phyloP scores from a whole-genome alignment of 2,113 vertebrate genomes.

The Orycteropus afer region DNA sequence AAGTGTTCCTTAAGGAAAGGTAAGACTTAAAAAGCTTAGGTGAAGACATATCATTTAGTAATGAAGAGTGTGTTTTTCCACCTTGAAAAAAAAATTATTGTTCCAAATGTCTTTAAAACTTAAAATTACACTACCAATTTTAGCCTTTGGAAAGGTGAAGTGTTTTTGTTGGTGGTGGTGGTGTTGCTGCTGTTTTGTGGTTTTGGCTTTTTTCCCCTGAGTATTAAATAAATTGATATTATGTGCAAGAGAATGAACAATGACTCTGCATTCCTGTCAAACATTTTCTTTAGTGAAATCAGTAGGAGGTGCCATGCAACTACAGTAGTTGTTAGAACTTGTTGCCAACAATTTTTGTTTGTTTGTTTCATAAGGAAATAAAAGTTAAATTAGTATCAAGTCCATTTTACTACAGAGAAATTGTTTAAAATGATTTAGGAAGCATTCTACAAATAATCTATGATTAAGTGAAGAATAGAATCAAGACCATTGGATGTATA shows the following conservation, averaged over 20 bases:
- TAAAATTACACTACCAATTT: neutral
- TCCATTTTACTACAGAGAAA: slow-evolving; percentile 11
- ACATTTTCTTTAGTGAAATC: neutral
- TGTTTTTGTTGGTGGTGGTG: no score
- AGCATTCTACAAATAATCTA: neutral
- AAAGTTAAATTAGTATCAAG: neutral
- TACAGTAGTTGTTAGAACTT: neutral
- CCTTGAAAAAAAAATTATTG: neutral
- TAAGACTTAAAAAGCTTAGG: neutral
- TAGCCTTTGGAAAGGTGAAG: neutral
- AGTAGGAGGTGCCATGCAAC: neutral
- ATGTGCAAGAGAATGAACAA: neutral
- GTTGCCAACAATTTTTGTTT: neutral
- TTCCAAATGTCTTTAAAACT: neutral
- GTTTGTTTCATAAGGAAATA: neutral
- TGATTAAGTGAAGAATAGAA: neutral
- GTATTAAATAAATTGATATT: slow-evolving; percentile 5
- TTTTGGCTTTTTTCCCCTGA: neutral
- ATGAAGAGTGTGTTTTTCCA: neutral
- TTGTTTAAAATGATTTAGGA: slow-evolving; percentile 20
- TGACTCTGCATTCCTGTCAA: neutral
- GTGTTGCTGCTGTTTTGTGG: no score
- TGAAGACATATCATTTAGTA: neutral
- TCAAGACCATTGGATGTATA: neutral
- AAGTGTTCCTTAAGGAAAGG: neutral